These are phyloP conservation scores for Ostrea edulis DNA, from an alignment of 1,140 invertebrate genomes.

Conservation along the genomic window DNA sequence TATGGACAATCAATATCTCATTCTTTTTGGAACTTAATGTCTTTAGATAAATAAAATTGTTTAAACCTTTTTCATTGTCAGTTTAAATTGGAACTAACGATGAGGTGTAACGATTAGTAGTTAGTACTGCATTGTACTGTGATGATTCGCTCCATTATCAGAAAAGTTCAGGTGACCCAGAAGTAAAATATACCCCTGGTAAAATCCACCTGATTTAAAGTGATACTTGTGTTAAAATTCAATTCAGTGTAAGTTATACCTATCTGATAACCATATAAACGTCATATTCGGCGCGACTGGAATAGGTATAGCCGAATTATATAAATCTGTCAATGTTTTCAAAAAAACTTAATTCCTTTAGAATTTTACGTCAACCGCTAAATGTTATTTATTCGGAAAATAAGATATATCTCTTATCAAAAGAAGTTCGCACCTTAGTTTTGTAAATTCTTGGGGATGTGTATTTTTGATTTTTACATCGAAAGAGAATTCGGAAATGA, in stretches of 20 bases:
- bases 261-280: neutral
- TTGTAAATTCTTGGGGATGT: no score
- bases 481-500: no score
- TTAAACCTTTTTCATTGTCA: conserved; percentile 14
- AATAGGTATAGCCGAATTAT: no score
- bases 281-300: neutral
- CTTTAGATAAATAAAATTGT: conserved; percentile 22
- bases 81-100: neutral
- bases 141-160: neutral
- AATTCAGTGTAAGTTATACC: neutral
- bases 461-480: no score
- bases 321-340: no score
- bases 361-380: no score
- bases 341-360: no score
- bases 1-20: conserved; percentile 9
- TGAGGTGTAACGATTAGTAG: neutral
- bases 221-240: neutral
- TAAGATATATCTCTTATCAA: no score
- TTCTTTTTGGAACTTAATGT: conserved; percentile 17
- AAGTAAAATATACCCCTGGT: neutral
- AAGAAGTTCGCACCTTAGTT: no score
- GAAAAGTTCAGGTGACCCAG: neutral
- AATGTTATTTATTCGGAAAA: no score
- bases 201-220: neutral
- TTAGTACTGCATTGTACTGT: neutral